Evolutionary conservation across 2,113 vertebrate species (phyloP).

Genomic region (Grammomys dolichurus): DNA sequence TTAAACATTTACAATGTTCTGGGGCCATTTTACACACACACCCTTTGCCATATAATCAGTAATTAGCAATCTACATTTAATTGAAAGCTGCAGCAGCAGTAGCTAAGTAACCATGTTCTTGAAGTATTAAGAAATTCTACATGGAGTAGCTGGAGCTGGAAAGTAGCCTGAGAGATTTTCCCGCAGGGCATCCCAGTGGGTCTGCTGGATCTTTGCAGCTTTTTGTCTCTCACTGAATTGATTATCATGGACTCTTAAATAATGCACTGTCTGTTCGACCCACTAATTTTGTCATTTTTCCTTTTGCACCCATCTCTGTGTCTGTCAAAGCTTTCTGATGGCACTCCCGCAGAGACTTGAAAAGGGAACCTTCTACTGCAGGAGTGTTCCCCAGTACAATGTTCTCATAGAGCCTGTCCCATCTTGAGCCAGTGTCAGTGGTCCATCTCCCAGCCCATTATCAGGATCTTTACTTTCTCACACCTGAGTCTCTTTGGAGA

Average conservation of each 20-base stretch:
- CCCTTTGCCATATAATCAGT: not conserved
- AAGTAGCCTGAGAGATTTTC: not conserved
- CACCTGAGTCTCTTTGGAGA: not conserved
- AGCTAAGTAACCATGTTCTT: not conserved
- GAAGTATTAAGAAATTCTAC: not conserved
- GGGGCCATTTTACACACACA: not conserved
- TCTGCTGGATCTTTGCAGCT: not conserved
- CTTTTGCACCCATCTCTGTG: not conserved
- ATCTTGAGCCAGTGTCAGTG: no score
- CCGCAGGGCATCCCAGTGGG: not conserved
- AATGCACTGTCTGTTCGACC: not conserved
- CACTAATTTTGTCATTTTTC: not conserved
- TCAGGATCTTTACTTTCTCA: not conserved
- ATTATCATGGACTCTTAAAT: not conserved
- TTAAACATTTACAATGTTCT: not conserved
- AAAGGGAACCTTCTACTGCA: not conserved
- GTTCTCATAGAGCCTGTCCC: not conserved
- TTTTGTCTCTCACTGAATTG: not conserved
- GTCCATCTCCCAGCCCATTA: not conserved
- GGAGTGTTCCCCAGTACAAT: not conserved
- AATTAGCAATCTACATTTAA: not conserved
- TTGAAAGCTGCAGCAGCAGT: not conserved
- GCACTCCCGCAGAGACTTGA: not conserved
- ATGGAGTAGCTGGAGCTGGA: not conserved
- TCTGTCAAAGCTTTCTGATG: not conserved